phyloP scores from a whole-genome alignment of 2,888 invertebrate genomes.

The Alsophila aescularia region DNA sequence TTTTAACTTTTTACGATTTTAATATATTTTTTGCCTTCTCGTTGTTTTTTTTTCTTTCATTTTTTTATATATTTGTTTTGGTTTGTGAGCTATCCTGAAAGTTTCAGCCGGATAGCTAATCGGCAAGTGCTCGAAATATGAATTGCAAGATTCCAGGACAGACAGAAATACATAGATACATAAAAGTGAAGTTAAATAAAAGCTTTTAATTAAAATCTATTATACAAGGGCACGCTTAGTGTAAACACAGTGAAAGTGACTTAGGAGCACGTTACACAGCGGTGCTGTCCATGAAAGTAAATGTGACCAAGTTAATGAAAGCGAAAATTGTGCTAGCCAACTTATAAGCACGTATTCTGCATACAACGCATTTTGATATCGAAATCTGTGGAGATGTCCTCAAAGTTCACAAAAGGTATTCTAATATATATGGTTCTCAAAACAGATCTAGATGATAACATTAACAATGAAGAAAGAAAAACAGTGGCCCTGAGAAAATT shows the following conservation, averaged over 20 bases:
- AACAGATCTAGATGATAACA: constrained; percentile 39
- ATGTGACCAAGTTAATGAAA: neutral
- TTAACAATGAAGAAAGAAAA: constrained; percentile 50
- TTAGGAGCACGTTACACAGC: constrained; percentile 7
- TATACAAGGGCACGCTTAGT: constrained; percentile 27
- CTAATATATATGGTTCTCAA: constrained; percentile 27
- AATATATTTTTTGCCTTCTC: too few species aligned
- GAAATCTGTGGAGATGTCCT: constrained; percentile 3
- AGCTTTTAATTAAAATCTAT: constrained; percentile 24
- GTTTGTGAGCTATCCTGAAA: too few species aligned
- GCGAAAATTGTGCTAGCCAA: neutral
- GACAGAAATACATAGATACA: too few species aligned
- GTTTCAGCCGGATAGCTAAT: too few species aligned
- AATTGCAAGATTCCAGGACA: too few species aligned
- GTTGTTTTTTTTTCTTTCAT: too few species aligned
- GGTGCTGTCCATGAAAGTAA: neutral
- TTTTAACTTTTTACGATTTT: too few species aligned
- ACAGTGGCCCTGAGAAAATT: constrained; percentile 62
- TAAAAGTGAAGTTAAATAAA: constrained; percentile 15
- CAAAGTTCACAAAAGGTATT: constrained; percentile 17
- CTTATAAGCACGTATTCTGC: neutral
- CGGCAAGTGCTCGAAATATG: too few species aligned
- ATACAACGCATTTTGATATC: neutral
- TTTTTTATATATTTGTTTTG: too few species aligned
- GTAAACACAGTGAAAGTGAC: constrained; percentile 33